Percentiles rank a stretch among this genome's conserved stretches.
phyloP scores from a whole-genome alignment of 2,113 vertebrate species.

The Eurypyga helias region DNA sequence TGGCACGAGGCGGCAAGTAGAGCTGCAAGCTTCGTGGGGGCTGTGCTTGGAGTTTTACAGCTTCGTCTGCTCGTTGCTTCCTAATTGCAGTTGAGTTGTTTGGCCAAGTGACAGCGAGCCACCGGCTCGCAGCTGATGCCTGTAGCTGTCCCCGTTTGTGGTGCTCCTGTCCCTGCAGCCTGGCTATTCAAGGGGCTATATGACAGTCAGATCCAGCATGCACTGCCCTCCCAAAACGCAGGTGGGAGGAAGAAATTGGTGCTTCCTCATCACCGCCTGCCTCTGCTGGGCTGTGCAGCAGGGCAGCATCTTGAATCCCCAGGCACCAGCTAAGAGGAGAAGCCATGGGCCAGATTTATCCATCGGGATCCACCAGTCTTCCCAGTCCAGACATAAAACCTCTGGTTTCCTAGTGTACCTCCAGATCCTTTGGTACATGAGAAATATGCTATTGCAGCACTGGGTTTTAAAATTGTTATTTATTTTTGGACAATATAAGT shows the following conservation, averaged over 20 bases:
- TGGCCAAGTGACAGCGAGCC: not conserved
- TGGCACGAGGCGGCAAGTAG: accelerated
- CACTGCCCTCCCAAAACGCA: not conserved
- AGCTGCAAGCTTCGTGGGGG: not conserved
- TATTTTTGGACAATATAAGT: not conserved
- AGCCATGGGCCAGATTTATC: not conserved
- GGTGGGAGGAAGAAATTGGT: not conserved
- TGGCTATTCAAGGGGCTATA: not conserved
- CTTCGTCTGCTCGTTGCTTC: not conserved
- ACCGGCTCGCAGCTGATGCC: accelerated
- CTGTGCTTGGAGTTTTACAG: accelerated
- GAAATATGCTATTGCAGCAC: not conserved
- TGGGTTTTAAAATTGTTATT: not conserved
- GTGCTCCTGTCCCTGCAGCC: not conserved
- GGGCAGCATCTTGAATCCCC: not conserved
- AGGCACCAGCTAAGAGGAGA: not conserved
- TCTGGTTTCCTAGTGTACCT: not conserved
- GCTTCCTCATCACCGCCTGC: not conserved
- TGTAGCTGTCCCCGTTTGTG: not conserved
- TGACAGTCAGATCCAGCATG: not conserved
- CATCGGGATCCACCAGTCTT: not conserved
- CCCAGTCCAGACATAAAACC: not conserved
- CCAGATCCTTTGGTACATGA: not conserved
- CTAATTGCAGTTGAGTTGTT: not conserved
- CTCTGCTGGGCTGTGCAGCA: accelerated